Evolutionary conservation across 2,797 vertebrate species (phyloP).

Genomic region (Neosalanx taihuensis): DNA sequence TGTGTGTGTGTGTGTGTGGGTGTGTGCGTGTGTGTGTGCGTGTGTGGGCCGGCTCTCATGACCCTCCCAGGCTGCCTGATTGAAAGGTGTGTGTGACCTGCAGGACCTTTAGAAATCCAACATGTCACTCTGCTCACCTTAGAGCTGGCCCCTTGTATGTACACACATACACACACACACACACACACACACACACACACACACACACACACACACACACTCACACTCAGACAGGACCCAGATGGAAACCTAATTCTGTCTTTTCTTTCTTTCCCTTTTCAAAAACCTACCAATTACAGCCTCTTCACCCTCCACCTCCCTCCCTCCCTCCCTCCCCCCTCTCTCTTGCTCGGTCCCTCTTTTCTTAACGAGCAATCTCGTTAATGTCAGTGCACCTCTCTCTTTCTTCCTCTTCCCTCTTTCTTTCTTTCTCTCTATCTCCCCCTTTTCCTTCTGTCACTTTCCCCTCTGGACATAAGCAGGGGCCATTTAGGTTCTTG

Average conservation of each 20-base stretch:
- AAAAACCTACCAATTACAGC: slow-evolving; percentile 78
- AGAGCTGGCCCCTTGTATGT: slow-evolving; percentile 46
- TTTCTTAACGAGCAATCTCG: slow-evolving; percentile 72
- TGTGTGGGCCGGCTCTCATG: slow-evolving; percentile 19
- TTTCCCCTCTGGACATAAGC: slow-evolving; percentile 21
- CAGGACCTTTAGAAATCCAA: slow-evolving; percentile 61
- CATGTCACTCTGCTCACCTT: slow-evolving; percentile 65
- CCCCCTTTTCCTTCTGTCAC: slow-evolving; percentile 24
- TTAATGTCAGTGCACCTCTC: slow-evolving; percentile 62
- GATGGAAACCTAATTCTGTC: slow-evolving; percentile 75
- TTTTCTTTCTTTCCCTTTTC: slow-evolving; percentile 69
- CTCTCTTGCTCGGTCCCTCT: slow-evolving; percentile 41
- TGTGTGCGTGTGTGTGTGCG: slow-evolving; percentile 1
- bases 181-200: slow-evolving; percentile 38
- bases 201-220: slow-evolving; percentile 33
- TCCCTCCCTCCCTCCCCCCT: slow-evolving; percentile 27
- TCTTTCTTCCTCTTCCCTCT: slow-evolving; percentile 27
- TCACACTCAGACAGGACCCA: slow-evolving; percentile 43
- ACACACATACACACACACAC: slow-evolving; percentile 13
- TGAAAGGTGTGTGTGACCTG: slow-evolving; percentile 66
- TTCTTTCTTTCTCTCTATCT: slow-evolving; percentile 50
- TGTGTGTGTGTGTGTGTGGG: slow-evolving; percentile 1
- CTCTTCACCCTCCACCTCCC: slow-evolving; percentile 63
- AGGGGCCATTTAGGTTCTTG: slow-evolving; percentile 46
- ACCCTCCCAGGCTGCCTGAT: slow-evolving; percentile 55